These are phyloP conservation scores for Ianthella basta DNA, from an alignment of 37 sponge, comb jelly and placozoan genomes.

Conservation along the genomic window DNA sequence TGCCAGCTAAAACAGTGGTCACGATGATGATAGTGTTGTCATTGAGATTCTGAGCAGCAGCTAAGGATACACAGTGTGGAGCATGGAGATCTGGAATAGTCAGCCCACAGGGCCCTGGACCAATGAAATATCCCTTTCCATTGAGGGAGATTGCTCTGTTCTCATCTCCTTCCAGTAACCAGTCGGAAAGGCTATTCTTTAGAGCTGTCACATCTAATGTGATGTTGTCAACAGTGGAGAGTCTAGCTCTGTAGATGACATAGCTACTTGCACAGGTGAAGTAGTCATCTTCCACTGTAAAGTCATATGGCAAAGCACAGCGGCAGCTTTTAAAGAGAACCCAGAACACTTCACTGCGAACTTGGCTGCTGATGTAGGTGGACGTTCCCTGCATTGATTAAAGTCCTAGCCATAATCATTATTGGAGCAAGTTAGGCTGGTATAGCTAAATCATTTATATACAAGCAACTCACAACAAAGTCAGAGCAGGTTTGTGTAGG, in stretches of 20 bases:
- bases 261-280: not conserved
- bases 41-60: too few species aligned
- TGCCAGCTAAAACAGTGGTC: too few species aligned
- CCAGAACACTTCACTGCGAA: not conserved
- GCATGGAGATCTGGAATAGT: not conserved
- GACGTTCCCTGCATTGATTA: not conserved
- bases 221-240: not conserved
- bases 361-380: not conserved
- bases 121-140: not conserved
- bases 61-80: conserved; percentile 11
- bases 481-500: not conserved
- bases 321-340: not conserved
- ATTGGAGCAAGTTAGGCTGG: too few species aligned
- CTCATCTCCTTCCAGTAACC: not conserved
- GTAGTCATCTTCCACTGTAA: not conserved
- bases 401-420: too few species aligned
- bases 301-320: not conserved
- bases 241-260: not conserved
- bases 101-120: not conserved
- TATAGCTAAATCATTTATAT: too few species aligned
- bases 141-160: not conserved
- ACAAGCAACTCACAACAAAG: conserved; percentile 5
- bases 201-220: not conserved
- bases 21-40: too few species aligned
- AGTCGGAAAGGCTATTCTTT: not conserved